phyloP scores from a whole-genome alignment of 2,797 vertebrate species.

The Spatula clypeata region DNA sequence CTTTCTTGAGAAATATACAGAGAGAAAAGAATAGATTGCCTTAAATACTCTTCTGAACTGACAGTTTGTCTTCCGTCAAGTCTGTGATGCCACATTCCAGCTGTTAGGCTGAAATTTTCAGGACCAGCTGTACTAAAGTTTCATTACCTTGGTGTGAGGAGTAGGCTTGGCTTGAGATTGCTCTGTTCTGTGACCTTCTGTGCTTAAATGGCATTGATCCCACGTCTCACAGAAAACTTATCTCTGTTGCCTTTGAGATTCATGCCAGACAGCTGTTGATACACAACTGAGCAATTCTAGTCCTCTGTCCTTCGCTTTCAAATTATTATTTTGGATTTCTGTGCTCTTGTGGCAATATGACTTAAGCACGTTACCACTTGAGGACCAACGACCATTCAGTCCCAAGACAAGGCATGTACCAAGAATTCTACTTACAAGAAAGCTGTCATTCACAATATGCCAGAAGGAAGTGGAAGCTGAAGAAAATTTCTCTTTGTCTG shows the following conservation, averaged over 20 bases:
- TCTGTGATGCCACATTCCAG: background rate
- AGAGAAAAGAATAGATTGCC: background rate
- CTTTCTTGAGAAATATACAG: background rate
- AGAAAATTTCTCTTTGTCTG: background rate
- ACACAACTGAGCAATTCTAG: background rate
- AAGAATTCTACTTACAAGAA: background rate
- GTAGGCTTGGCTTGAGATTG: background rate
- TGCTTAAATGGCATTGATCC: background rate
- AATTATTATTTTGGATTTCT: background rate
- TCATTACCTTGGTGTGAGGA: background rate
- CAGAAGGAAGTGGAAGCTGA: background rate
- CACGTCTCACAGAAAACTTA: background rate
- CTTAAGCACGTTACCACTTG: background rate
- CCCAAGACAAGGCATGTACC: background rate
- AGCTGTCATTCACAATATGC: accelerated
- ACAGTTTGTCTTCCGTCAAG: background rate
- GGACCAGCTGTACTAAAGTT: background rate
- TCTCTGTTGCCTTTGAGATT: background rate
- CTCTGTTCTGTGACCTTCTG: background rate
- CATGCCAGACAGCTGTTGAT: background rate
- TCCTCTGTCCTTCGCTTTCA: background rate
- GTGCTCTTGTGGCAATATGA: background rate
- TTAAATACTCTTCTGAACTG: background rate
- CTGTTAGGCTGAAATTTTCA: background rate
- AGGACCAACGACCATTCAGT: background rate